These are phyloP conservation scores for Lagopus muta DNA, from an alignment of 2,113 vertebrate species.

Conservation along the genomic window DNA sequence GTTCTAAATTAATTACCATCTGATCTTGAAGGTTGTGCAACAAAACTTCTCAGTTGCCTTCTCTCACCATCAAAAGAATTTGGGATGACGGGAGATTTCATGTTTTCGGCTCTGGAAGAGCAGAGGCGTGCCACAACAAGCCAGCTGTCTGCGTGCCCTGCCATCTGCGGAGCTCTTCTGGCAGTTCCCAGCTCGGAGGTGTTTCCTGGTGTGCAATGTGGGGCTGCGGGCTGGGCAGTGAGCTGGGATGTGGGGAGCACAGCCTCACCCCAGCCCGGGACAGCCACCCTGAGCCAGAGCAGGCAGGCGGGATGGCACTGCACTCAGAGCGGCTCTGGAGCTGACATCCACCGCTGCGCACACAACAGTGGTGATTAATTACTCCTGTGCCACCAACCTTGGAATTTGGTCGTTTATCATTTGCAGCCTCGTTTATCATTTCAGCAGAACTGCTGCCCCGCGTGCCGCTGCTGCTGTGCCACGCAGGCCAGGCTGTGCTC, in stretches of 20 bases:
- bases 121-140: not conserved
- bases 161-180: accelerated
- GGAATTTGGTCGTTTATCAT: not conserved
- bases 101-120: not conserved
- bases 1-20: conserved; percentile 8
- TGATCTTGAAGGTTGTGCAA: conserved; percentile 24
- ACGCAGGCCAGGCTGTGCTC: not conserved
- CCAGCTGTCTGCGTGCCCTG: not conserved
- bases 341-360: not conserved
- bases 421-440: not conserved
- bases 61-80: conserved; percentile 15
- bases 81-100: not conserved
- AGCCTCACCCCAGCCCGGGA: too few species aligned
- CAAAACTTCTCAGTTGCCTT: conserved; percentile 26
- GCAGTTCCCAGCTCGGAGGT: not conserved
- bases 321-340: not conserved
- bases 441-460: accelerated
- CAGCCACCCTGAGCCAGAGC: not conserved
- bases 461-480: accelerated
- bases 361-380: not conserved
- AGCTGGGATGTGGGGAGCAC: not conserved
- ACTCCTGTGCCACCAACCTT: not conserved
- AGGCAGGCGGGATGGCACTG: accelerated
- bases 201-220: accelerated
- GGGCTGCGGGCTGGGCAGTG: not conserved